A percentile compares a stretch with the other conserved stretches of the same genome.
Conservation (phyloP, 2,888 invertebrate species). For the Cancer borealis region DNA sequence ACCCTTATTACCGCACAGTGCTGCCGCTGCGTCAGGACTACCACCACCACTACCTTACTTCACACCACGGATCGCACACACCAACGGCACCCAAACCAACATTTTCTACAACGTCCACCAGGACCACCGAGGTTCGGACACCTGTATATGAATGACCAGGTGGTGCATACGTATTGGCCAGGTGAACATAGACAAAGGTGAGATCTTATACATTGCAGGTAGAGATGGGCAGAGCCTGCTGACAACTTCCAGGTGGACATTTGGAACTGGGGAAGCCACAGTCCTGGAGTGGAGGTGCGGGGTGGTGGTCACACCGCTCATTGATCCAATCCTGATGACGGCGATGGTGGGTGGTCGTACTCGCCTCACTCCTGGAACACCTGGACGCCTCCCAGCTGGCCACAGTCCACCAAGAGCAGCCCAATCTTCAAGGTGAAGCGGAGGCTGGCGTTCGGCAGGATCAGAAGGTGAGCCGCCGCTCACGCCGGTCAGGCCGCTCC, state of each 20-base stretch:
- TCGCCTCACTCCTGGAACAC: slow-evolving; percentile 84
- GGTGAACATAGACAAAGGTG: slow-evolving; percentile 87
- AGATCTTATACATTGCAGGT: slow-evolving; percentile 95
- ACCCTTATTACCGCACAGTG: slow-evolving; percentile 80
- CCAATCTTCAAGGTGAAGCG: slow-evolving; percentile 89
- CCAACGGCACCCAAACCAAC: slow-evolving; percentile 87
- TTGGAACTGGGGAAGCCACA: slow-evolving; percentile 80
- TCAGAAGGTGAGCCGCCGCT: slow-evolving; percentile 82
- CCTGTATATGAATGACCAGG: slow-evolving; percentile 89
- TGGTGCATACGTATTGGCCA: slow-evolving; percentile 89
- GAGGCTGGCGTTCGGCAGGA: slow-evolving; percentile 88
- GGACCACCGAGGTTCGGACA: slow-evolving; percentile 90
- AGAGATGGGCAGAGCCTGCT: slow-evolving; percentile 92
- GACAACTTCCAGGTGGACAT: slow-evolving; percentile 86
- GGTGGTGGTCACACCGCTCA: slow-evolving; percentile 86
- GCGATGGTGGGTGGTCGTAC: slow-evolving; percentile 73
- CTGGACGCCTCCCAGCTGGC: slow-evolving; percentile 91
- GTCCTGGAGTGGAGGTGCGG: slow-evolving; percentile 79
- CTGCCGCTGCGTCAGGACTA: slow-evolving; percentile 88
- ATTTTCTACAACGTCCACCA: slow-evolving; percentile 89
- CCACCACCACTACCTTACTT: slow-evolving; percentile 88
- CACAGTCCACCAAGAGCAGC: slow-evolving; percentile 90
- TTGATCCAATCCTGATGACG: slow-evolving; percentile 80
- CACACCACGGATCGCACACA: slow-evolving; percentile 88
- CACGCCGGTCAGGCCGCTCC: slow-evolving; percentile 83